Base-by-base conservation (phyloP, 2,113 vertebrate species). In the Sminthopsis crassicaudata region DNA sequence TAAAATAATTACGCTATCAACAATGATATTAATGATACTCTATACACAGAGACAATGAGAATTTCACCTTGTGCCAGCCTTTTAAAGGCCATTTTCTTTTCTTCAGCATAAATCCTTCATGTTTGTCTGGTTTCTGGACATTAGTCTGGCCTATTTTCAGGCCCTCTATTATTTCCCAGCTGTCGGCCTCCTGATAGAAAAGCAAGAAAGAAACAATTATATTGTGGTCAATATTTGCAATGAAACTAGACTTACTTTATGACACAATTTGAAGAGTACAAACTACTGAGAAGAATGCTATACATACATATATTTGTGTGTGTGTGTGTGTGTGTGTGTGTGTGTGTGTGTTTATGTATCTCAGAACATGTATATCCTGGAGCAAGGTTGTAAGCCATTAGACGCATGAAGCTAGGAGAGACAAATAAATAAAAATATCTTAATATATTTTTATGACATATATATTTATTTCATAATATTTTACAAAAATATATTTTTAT, bases 1-100 rank as follows among this genome's bases (percentile, higher is more conserved):
- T 84, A 84, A 84, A 76, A 42, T 23, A 23, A 84, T 7, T 42
- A 19, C 8, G 12, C 30, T 42, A 84, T 84, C 42, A 42, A 6
- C 19, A 22, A n/a, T 42, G 67, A 22, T 84, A 84, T 22, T 6
- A 14, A 92, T 53, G 92, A 94, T 8, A 26, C n/a, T 50, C 46
- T 91, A 48, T 52, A 91, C 36, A 16, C 1, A 14, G 52, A n/a
- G 25, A 52, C 24, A 60, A 96, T 90, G 90, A 94, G 88, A 94
- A 6, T 8, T 55, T 98, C 98, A 99, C 99, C 99, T 99, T 99
- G 98, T 99, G 99, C 99, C 99, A 99, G 92, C 99, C 99, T 98
- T 99, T 99, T 97, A 99, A 98, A 53, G 99, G 99, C 99, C 99
- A 99, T 99, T 99, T 99, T 98, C 99, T 99, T 98, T 99, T 99